Evolutionary conservation across 1,140 invertebrate species (phyloP), one percentile per base, ranked within the genome.

Genomic region (Episyrphus balteatus): DNA sequence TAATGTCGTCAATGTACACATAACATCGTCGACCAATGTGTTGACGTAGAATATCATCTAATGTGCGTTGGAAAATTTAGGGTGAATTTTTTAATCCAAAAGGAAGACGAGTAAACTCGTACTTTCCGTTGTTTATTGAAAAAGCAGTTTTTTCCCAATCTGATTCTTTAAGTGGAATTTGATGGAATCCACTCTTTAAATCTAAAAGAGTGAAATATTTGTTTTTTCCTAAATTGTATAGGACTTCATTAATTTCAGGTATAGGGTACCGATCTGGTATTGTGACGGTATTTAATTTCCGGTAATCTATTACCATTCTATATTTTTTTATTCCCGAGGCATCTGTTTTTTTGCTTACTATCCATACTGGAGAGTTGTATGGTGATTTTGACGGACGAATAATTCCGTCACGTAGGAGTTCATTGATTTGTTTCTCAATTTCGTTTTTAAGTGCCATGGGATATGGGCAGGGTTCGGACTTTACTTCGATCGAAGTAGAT

Each of bases 261-360:
- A 79, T 52, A 6, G 74, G 75, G 56, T 63, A 75, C n/a, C 49
- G 44, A 48, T 76, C 73, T 10, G 58, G 43, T n/a, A 64, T 53
- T 5, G 62, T 67, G 34, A 54, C 50, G 26, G 58, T 46, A 52
- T 68, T 67, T 10, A 66, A 30, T 54, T 61, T 60, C 17, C 61
- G 34, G 47, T 57, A 66, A 46, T 68, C 65, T 17, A 67, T 52
- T 1, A 61, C 62, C 19, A 68, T 43, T 9, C 62, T 38, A 49
- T 52, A 65, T 54, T 69, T 62, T 46, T 51, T 53, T 50, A 62
- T 55, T 21, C 57, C 55, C 15, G 46, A 39, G 30, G 50, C 44
- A 32, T 51, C 51, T 12, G 34, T 21, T 33, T 51, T 52, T 39
- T 53, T 53, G 8, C 43, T 6, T 36, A 53, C 46, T 26, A 55